Conservation (phyloP, 2,797 vertebrate species). For the Coracias cyanogaster region DNA sequence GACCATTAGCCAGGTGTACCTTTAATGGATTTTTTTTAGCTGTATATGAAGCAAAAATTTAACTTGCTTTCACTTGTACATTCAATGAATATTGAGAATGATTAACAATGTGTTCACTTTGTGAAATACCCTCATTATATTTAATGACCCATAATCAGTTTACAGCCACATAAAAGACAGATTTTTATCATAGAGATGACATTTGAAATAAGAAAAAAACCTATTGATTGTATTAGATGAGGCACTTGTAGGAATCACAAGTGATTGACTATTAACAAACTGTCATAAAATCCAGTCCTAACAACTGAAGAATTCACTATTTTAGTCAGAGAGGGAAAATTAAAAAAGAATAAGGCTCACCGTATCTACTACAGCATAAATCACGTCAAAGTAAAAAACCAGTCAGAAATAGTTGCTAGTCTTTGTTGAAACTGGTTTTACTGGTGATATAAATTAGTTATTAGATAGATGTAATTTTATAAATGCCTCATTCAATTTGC, state of each 20-base stretch:
- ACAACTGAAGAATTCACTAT: background rate
- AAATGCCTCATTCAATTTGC: background rate
- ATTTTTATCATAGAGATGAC: constrained; percentile 11
- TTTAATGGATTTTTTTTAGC: background rate
- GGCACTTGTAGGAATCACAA: constrained; percentile 4
- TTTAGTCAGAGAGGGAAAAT: constrained; percentile 1
- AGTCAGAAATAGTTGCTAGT: background rate
- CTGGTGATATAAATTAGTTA: background rate
- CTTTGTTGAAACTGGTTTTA: background rate
- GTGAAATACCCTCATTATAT: constrained; percentile 21
- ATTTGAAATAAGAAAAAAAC: background rate
- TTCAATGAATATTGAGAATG: background rate
- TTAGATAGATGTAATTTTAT: background rate
- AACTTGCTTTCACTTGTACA: background rate
- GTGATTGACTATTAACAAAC: constrained; percentile 8
- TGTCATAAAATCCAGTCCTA: constrained; percentile 12
- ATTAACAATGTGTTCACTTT: constrained; percentile 1
- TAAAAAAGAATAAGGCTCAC: background rate
- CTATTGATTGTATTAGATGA: constrained; percentile 16
- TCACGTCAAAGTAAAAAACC: background rate
- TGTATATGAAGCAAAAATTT: background rate
- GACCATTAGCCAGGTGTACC: background rate
- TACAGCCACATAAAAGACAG: background rate
- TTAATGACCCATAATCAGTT: constrained; percentile 1
- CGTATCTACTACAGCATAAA: background rate